phyloP scores from a whole-genome alignment of 2,113 vertebrate species.

The Myotis lucifugus region DNA sequence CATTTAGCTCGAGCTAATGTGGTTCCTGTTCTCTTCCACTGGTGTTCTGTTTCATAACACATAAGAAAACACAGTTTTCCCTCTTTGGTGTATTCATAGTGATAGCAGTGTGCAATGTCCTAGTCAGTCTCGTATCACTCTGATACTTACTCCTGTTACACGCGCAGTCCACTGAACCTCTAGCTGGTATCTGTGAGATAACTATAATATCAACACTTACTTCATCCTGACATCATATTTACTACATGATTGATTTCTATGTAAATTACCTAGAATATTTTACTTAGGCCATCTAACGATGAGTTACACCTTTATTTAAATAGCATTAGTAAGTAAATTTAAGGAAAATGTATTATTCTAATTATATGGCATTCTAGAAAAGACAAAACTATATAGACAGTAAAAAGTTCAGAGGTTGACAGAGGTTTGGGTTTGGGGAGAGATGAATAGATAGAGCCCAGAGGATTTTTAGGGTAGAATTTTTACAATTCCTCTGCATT shows the following conservation, averaged over 20 bases:
- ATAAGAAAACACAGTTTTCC: neutral
- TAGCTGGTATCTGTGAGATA: neutral
- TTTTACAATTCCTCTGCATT: neutral
- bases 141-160: neutral
- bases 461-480: neutral
- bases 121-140: neutral
- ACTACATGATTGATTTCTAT: neutral
- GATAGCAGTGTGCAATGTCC: neutral
- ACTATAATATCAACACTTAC: neutral
- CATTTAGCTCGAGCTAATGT: neutral
- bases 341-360: neutral
- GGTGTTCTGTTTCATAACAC: neutral
- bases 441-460: neutral
- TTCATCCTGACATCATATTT: neutral
- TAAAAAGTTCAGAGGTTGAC: neutral
- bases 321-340: neutral
- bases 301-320: neutral
- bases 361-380: neutral
- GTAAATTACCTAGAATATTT: neutral
- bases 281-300: neutral
- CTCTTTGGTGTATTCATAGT: neutral
- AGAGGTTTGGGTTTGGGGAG: neutral
- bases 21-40: neutral
- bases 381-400: neutral
- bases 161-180: accelerated